Base-by-base conservation (phyloP, 1,140 invertebrate genomes). In the Meloidogyne chitwoodi region DNA sequence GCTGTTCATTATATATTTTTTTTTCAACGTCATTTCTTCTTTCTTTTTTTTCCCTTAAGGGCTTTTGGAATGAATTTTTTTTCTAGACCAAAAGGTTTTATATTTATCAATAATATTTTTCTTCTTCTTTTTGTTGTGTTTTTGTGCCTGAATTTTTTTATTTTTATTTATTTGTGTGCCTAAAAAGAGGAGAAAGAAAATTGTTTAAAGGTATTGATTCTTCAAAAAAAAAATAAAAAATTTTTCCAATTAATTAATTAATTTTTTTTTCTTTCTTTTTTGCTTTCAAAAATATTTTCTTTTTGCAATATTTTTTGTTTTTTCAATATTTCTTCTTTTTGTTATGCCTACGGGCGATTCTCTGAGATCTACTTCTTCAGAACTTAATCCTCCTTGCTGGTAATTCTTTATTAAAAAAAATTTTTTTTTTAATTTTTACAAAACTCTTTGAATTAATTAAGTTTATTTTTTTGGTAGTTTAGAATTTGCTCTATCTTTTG, bases 361-460 rank as follows among this genome's bases (percentile, higher is more conserved):
- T n/a, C n/a, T 56, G 6, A 56, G 48, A 56, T 56, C 48, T 56
- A 56, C 48, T 3, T 56, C 48, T n/a, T 92, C 78, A 84, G 93
- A 56, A 89, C 90, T 38, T 95, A 95, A 86, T 93, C 38, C 61
- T n/a, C 68, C 19, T 24, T 24, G 12, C 24, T 71, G 68, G 29
- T 61, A 56, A 44, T 29, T 24, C n/a, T 38, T 5, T 12, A 24
- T 22, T 31, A 56, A 34, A 27, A 26, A 48, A 56, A 38, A 38
- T 38, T 38, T 38, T 38, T 38, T 38, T 38, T 38, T 38, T 8
- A 38, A n/a, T n/a, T n/a, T 38, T 38, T 6, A 31, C 2, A 31
- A 31, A 38, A 38, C 10, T 38, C 10, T 38, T 4, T 38, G n/a
- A n/a, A n/a, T 38, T 31, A 31, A 31, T 31, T 31, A 6, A 31